Evolutionary conservation across 2,797 vertebrate species (phyloP), one percentile per base, ranked within the genome.

Genomic region (Geotrypetes seraphini): DNA sequence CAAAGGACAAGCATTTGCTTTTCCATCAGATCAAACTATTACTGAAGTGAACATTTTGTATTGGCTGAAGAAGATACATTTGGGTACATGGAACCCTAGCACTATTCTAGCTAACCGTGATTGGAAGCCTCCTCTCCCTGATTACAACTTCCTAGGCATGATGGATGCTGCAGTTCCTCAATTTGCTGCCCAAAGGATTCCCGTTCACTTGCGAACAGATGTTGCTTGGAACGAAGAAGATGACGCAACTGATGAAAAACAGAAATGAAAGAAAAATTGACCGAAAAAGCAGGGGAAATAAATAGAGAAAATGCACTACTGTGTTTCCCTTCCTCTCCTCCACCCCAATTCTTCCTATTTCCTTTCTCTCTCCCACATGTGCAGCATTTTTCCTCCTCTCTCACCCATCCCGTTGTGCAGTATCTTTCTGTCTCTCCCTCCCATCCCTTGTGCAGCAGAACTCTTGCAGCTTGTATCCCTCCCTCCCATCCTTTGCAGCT

Each of bases 61-160:
- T 32, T 97, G 94, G 94, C 63, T 96, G 43, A 63, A 80, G 60
- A 78, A 55, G 36, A 50, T 93, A 1, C 68, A 88, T 56, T 74
- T 60, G 1, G 74, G 81, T 22, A 36, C 53, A 3, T 84, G 89
- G 54, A 43, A 67, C 32, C 81, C 77, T 20, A 84, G 81, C 73
- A 83, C 81, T 36, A 53, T 49, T 48, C 65, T 96, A 58, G 74
- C 74, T 3, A 79, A 75, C 12, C 71, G 81, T 10, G 68, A 69
- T 14, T 93, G 91, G 90, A 75, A 61, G 28, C 88, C 95, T 6
- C 66, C 74, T 2, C 78, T 80, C 21, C 75, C 86, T 1, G 86
- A 90, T 28, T 88, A 86, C 0, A 55, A 96, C 63, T 96, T 96
- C 54, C 83, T 98, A 14, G 77, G 68, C 35, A 63, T 86, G 74